These are phyloP conservation scores for Coenonympha glycerion DNA, from an alignment of 2,888 invertebrate genomes.

Conservation along the genomic window DNA sequence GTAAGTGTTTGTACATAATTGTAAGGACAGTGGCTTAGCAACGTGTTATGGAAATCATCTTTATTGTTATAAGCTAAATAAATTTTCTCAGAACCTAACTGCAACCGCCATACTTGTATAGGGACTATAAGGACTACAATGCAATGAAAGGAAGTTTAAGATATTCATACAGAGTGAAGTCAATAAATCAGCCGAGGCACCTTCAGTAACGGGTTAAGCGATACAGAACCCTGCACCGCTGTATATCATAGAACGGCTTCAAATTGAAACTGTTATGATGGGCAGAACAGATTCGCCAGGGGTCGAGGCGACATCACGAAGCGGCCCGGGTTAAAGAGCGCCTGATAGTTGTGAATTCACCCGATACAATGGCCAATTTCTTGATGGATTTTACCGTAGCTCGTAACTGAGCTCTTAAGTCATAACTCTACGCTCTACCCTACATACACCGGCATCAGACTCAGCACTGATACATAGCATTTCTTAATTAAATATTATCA, in stretches of 20 bases:
- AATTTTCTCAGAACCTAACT: background rate
- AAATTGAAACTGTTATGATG: slow-evolving; percentile 74
- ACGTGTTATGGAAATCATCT: too few relatives aligned
- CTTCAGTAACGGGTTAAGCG: slow-evolving; percentile 32
- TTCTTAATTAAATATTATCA: too few relatives aligned
- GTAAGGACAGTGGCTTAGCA: too few relatives aligned
- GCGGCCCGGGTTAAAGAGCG: slow-evolving; percentile 65
- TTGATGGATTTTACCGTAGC: slow-evolving; percentile 36
- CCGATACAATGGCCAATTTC: slow-evolving; percentile 71
- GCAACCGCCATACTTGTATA: background rate
- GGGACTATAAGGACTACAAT: background rate
- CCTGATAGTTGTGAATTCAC: slow-evolving; percentile 62
- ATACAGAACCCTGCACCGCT: slow-evolving; percentile 37
- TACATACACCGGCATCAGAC: too few relatives aligned
- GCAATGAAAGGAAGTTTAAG: background rate
- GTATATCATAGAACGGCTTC: slow-evolving; percentile 63
- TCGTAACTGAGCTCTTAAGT: slow-evolving; percentile 19
- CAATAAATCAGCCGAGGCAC: slow-evolving; percentile 13
- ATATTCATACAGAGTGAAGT: slow-evolving; percentile 4
- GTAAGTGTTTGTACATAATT: too few relatives aligned
- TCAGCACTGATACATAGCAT: too few relatives aligned
- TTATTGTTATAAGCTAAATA: background rate
- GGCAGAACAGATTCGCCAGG: slow-evolving; percentile 64
- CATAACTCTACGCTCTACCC: too few relatives aligned
- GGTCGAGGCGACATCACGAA: slow-evolving; percentile 72